Evolutionary conservation across 2,888 invertebrate genomes (phyloP), one percentile per base, ranked within the genome.

Genomic region (Cancer borealis): DNA sequence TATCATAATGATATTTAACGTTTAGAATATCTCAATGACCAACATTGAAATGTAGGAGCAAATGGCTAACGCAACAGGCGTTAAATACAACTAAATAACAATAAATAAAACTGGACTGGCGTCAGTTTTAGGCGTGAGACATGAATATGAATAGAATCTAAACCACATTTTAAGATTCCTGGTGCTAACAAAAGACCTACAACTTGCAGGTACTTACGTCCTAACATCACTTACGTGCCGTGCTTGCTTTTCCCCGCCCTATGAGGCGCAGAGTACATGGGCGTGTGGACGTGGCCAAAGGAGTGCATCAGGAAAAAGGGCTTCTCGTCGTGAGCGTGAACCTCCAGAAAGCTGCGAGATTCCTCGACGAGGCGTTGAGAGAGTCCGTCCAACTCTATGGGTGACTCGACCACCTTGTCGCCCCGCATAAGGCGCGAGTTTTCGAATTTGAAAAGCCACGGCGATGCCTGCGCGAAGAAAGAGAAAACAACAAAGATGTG

Each of bases 261-360:
- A 89, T 97, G 97, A 96, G 97, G 97, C 96, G 97, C 96, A 87
- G 97, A 97, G 96, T 97, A 97, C 95, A 98, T 97, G 94, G 97
- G 97, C 94, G 97, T 97, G 96, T 98, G 98, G 96, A 98, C 98
- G 97, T 98, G 98, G 96, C 96, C 96, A 96, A 96, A 96, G 96
- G 96, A 96, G 96, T 95, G 95, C 66, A 95, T 92, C 21, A 96
- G 92, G 84, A 95, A 92, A 92, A 96, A 96, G 45, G 95, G 95
- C 12, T 79, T 17, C 14, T 94, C 45, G 47, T 92, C 92, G 46
- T 84, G 30, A 54, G 92, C 94, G 66, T 87, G 91, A 17, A 39
- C 90, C 10, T 49, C 73, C 79, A 94, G 90, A 92, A 94, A 91
- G 39, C 79, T 0, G 8, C 90, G 90, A 46, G 92, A 92, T 79